A percentile compares a stretch with the other conserved stretches of the same genome.
Conservation (phyloP, 2,797 vertebrate genomes). For the Hapalemur alaotrensis region DNA sequence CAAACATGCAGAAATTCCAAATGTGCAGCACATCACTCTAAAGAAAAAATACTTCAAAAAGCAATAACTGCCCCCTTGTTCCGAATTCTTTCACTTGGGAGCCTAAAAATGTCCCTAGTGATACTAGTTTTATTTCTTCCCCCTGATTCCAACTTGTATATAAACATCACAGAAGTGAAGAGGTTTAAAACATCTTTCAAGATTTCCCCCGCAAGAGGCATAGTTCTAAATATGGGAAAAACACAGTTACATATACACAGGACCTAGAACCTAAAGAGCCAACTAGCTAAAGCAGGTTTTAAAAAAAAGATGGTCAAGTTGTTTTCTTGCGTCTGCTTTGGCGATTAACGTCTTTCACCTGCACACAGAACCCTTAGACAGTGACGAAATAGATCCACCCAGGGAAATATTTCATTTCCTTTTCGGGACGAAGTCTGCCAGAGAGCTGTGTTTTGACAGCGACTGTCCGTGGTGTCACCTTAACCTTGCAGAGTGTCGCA, state of each 20-base stretch:
- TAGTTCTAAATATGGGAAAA: background rate
- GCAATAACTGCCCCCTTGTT: rapidly evolving
- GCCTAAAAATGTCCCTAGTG: background rate
- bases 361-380: background rate
- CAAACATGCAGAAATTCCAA: too few relatives aligned
- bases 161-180: rapidly evolving
- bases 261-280: background rate
- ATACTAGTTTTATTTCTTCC: too few relatives aligned
- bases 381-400: background rate
- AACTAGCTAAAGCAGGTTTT: background rate
- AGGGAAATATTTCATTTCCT: background rate
- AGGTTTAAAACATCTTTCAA: background rate
- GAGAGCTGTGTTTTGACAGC: background rate
- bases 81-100: background rate
- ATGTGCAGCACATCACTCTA: background rate
- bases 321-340: too few relatives aligned
- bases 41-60: background rate
- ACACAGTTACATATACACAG: too few relatives aligned
- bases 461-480: background rate
- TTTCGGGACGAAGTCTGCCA: rapidly evolving
- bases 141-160: background rate
- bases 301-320: rapidly evolving
- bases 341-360: background rate
- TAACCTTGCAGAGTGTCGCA: background rate
- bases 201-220: too few relatives aligned